phyloP scores from a whole-genome alignment of 2,113 vertebrate species.

The Mohoua ochrocephala region DNA sequence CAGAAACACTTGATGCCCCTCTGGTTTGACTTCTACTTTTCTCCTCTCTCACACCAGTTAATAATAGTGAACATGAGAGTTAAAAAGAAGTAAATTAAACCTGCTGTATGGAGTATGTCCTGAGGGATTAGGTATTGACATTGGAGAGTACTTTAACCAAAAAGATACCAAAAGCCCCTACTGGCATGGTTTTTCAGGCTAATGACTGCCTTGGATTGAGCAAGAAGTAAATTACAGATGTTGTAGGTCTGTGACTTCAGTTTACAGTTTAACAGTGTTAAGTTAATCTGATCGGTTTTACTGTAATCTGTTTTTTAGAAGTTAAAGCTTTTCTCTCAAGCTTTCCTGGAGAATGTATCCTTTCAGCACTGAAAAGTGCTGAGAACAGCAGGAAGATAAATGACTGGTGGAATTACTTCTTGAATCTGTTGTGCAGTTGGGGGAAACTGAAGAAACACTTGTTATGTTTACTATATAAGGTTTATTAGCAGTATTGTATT shows the following conservation, averaged over 20 bases:
- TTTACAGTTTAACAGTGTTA: neutral
- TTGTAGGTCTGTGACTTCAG: neutral
- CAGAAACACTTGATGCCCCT: neutral
- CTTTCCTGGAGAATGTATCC: neutral
- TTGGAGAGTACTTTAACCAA: neutral
- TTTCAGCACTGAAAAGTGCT: neutral
- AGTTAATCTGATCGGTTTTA: neutral
- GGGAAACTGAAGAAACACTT: neutral
- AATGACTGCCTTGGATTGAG: neutral
- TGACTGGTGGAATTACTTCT: neutral
- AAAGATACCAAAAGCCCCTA: neutral
- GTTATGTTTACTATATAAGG: neutral
- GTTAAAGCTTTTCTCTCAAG: neutral
- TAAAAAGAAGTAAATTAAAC: neutral
- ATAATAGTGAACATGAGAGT: neutral
- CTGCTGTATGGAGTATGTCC: neutral
- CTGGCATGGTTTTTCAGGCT: neutral
- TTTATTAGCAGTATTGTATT: neutral
- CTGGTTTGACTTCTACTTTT: neutral
- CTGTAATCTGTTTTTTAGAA: neutral
- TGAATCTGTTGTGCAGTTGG: neutral
- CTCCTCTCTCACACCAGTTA: neutral
- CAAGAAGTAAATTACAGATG: neutral
- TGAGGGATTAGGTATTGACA: neutral
- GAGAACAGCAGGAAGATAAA: neutral